A percentile compares a stretch with the other conserved stretches of the same genome.
phyloP scores from a whole-genome alignment of 30 jellyfish, hydroid and myxozoan genomes.

The Phacellophora camtschatica region DNA sequence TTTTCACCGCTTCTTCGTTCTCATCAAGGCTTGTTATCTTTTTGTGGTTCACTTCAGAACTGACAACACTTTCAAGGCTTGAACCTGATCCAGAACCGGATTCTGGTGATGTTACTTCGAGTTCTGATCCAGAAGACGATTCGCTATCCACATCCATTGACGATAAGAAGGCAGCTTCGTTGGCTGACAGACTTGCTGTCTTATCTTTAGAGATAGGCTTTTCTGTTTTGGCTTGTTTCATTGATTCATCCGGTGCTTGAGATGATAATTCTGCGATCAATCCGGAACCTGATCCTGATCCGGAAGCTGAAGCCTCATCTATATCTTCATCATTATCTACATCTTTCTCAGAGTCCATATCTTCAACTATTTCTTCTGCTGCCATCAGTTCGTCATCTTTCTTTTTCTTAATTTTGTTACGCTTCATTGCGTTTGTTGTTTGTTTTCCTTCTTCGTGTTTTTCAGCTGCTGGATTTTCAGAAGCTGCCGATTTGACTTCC shows the following conservation, averaged over 20 bases:
- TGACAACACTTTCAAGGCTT: constrained; percentile 24
- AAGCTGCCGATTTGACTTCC: constrained; percentile 3
- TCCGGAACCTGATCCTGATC: constrained; percentile 82
- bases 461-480: background rate
- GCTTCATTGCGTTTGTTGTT: constrained; percentile 12
- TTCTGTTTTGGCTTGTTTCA: background rate
- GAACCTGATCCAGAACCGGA: constrained; percentile 81
- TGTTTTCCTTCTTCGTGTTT: too few species aligned
- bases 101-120: constrained; percentile 53
- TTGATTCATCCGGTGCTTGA: background rate
- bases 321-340: constrained; percentile 32
- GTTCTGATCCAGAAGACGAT: constrained; percentile 44
- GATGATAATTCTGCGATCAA: background rate
- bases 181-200: constrained; percentile 53
- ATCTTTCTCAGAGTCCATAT: constrained; percentile 67
- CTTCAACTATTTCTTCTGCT: constrained; percentile 67
- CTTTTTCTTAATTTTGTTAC: constrained; percentile 28
- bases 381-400: constrained; percentile 59
- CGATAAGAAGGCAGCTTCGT: constrained; percentile 75
- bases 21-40: constrained; percentile 9
- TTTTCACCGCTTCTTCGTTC: background rate
- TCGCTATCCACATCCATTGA: constrained; percentile 53
- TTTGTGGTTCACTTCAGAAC: constrained; percentile 39
- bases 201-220: background rate
- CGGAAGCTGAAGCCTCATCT: constrained; percentile 67